Percentiles rank a stretch among this genome's conserved stretches.
These are phyloP conservation scores for Augochlora pura DNA, from an alignment of 1,140 invertebrate species.

Conservation along the genomic window DNA sequence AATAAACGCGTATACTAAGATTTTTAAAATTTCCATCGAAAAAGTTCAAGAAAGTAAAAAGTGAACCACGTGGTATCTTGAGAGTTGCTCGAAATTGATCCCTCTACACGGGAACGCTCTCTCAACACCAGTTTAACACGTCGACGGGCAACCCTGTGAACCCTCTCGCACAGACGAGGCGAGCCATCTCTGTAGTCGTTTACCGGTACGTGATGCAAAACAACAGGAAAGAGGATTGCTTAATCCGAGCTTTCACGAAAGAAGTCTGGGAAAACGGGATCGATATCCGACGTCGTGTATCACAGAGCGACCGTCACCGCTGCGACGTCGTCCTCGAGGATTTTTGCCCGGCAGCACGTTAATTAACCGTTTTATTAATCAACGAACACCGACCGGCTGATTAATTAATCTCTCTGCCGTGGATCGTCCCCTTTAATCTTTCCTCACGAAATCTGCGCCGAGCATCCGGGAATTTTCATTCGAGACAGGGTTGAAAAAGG, in stretches of 20 bases:
- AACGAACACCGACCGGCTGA: neutral
- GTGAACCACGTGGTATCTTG: too few relatives aligned
- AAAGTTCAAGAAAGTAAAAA: too few relatives aligned
- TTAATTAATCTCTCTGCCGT: neutral
- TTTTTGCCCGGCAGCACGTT: neutral
- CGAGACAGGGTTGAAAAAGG: too few relatives aligned
- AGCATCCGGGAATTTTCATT: too few relatives aligned
- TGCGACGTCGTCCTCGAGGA: slow-evolving; percentile 11
- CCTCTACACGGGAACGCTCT: too few relatives aligned
- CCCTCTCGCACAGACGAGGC: too few relatives aligned
- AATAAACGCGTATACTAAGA: too few relatives aligned
- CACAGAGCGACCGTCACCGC: neutral
- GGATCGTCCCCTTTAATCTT: too few relatives aligned
- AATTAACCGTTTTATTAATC: slow-evolving; percentile 24
- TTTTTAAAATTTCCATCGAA: too few relatives aligned
- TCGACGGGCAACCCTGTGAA: too few relatives aligned
- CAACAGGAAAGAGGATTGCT: neutral
- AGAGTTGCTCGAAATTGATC: too few relatives aligned
- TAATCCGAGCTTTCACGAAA: slow-evolving; percentile 8
- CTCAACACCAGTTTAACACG: too few relatives aligned
- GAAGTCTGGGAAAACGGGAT: slow-evolving; percentile 9
- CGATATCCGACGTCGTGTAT: slow-evolving; percentile 25
- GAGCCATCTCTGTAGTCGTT: neutral
- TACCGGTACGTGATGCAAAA: slow-evolving; percentile 17
- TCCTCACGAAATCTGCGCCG: neutral